phyloP scores from a whole-genome alignment of 2,113 vertebrate genomes.

The Narcine bancroftii region DNA sequence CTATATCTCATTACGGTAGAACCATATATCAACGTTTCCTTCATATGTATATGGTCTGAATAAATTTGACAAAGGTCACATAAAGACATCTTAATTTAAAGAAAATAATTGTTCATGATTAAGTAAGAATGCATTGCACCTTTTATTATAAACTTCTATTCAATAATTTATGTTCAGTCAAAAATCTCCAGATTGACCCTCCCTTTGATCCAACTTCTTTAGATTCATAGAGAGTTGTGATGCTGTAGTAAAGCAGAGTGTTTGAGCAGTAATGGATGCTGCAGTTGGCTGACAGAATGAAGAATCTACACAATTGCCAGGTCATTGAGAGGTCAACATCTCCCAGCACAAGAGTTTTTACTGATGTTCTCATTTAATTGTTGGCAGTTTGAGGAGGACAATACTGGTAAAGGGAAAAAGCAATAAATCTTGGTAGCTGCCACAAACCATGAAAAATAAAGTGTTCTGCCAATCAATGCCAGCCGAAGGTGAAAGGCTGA shows the following conservation, averaged over 20 bases:
- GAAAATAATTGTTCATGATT: background rate
- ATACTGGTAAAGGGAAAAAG: background rate
- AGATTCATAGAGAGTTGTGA: background rate
- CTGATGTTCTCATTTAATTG: background rate
- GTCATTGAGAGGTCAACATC: background rate
- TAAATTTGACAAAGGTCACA: background rate
- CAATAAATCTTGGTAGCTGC: background rate
- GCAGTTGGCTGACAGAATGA: background rate
- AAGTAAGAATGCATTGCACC: background rate
- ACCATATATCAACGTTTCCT: background rate
- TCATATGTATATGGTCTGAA: background rate
- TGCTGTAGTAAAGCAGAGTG: background rate
- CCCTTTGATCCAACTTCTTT: background rate
- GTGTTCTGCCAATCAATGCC: background rate
- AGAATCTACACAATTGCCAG: background rate
- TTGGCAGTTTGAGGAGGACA: background rate
- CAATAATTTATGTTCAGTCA: background rate
- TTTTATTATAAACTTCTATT: constrained; percentile 3
- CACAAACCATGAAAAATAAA: background rate
- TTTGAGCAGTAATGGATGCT: background rate
- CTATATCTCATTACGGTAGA: constrained; percentile 28
- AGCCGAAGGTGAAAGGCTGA: background rate
- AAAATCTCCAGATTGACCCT: background rate
- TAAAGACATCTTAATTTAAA: constrained; percentile 8
- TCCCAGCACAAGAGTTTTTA: background rate